Base-by-base conservation (phyloP, 1,140 invertebrate genomes). In the Diprion similis region DNA sequence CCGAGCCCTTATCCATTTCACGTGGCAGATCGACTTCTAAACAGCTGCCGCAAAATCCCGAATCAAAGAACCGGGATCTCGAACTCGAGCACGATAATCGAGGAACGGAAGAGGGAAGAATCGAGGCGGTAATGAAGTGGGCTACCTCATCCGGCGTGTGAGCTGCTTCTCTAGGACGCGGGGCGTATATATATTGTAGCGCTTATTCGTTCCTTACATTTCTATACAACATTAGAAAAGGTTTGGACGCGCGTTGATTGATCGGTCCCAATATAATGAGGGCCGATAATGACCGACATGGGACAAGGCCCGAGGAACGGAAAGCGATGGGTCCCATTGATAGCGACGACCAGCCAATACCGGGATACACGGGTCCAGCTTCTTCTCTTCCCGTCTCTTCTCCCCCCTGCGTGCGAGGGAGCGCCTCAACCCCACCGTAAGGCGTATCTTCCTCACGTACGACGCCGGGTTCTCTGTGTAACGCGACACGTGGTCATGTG, bases 251-350 rank as follows among this genome's bases (percentile, higher is more conserved):
- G 73, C 70, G 74, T 83, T 86, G 85, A 86, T 87, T 85, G 84
- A 87, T 86, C 84, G 84, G 79, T 82, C 81, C 80, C 78, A 82
- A 84, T 87, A 86, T 87, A 87, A 86, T 85, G 85, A 86, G 84
- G 80, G 74, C 80, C 84, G 83, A 86, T 87, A 87, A 86, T 87
- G 83, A 87, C 85, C 84, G 81, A 83, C 83, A 81, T 79, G 78
- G 80, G 79, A 83, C 84, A 84, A 83, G 84, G 74, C 73, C 73
- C 74, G 79, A 79, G 74, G 78, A 83, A 83, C 79, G 78, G 77
- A 83, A 82, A 82, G 76, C 80, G 82, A 84, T 83, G 78, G 81
- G 80, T 80, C 75, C 74, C 68, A 46, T 77, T 76, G 81, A 84
- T 84, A 81, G 77, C 51, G 76, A 71, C 72, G 47, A 68, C 68